Base-by-base conservation (phyloP, 2,113 vertebrate genomes). In the Esox niger region DNA sequence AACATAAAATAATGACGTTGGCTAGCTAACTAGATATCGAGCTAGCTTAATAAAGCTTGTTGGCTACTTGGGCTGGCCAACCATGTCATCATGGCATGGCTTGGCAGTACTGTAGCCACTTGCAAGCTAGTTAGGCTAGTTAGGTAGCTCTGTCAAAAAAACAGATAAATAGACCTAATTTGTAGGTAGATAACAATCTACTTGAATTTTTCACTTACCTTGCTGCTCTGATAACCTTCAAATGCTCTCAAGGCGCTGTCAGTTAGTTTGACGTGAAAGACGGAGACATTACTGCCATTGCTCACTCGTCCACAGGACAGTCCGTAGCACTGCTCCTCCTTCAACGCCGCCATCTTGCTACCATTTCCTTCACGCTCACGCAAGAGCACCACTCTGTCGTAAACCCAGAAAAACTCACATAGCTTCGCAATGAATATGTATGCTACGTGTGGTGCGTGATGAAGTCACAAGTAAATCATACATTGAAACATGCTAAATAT, bases 341-440 rank as follows among this genome's bases (percentile, higher is more conserved):
- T 94, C 94, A 98, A 91, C 88, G 95, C 94, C 96, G 95, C 96
- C 96, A 97, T 98, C 94, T 98, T 97, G 91, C 93, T 92, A 90
- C 91, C 93, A 91, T 93, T 91, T 88, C 91, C 89, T 91, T 91
- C 90, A 88, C 88, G 89, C 91, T 88, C 88, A 71, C 82, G 84
- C 84, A 69, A 17, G n/a, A n/a, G 15, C n/a, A 8, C 20, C 81
- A 75, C 75, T 82, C 80, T 71, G 66, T 79, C 71, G 87, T 90
- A 78, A 91, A 89, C 68, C 72, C 80, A 79, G 76, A 87, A 78
- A 79, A 79, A 74, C 79, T 85, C 74, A 77, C 83, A 71, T 75
- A 59, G 82, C 77, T 81, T 79, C 63, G 67, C 33, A 73, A 77
- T 86, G 83, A 93, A 92, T 91, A 94, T 94, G 93, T 93, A 91